Base-by-base conservation (phyloP, 2,888 invertebrate species). In the Dicycla oo region DNA sequence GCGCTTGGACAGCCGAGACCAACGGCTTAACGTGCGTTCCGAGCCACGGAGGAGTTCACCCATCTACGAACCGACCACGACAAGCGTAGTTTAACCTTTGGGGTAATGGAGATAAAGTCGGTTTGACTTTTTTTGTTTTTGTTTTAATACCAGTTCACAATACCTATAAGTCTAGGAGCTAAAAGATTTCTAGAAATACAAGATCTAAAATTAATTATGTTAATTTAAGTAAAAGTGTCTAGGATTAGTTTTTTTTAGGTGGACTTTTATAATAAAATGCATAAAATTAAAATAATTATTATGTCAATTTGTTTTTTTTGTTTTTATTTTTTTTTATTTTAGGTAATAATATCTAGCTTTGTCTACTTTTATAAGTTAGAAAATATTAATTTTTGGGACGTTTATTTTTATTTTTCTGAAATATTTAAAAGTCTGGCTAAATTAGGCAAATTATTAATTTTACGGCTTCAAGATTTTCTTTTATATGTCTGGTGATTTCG, bases 161-260 rank as follows among this genome's bases (percentile, higher is more conserved):
- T 75, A 61, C 43, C 43, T 45, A 30, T 13, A 10, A 11, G 74
- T 76, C 69, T 76, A 69, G 53, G 13, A 47, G 2, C 18, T 11
- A 15, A 0, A 0, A 26, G 45, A 62, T 57, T 54, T 76, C 69
- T 76, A 78, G 61, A 54, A 67, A 54, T 56, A 79, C 79, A 63
- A 30, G 79, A 73, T 77, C 0, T 26, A 0, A 45, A 54, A 78
- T 58, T 43, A 45, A 58, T 63, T 73, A 77, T 77, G 77, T n/a
- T 38, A 79, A 77, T 77, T 2, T 34, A 54, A 73, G 77, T 77
- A 67, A 77, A 73, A 77, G 77, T 79, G 40, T 26, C 20, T 15
- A 30, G 3, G 26, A n/a, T n/a, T 43, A 0, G 47, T 26, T 8
- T 11, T 51, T 43, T 34, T 51, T 34, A 6, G 18, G 20, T 34